Evolutionary conservation across 2,797 vertebrate genomes (phyloP), one percentile per base, ranked within the genome.

Genomic region (Chelmon rostratus): DNA sequence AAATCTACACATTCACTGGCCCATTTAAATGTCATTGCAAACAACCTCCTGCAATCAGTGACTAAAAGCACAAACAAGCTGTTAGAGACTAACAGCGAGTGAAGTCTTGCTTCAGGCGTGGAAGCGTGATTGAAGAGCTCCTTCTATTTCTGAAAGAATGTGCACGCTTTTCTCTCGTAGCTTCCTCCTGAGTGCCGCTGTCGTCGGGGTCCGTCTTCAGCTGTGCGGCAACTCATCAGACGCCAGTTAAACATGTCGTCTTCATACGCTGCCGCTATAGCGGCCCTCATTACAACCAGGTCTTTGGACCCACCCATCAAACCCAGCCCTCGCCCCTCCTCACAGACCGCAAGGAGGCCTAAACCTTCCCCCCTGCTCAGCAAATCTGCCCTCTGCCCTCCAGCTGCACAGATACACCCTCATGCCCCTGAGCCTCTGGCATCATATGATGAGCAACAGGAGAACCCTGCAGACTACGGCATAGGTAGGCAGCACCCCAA

Each of bases 221-320:
- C 75, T 58, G 56, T 54, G 19, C 33, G 64, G 7, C 0, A 58
- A 63, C 28, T 73, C 67, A 19, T 12, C 79, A 63, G 65, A 54
- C 62, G 68, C 63, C 21, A 3, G 33, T 67, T 54, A 62, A 89
- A 73, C 84, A 95, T 95, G 91, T 93, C 93, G 0, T 94, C 94
- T 28, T 84, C 92, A 1, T 95, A 95, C 11, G 93, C 92, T n/a
- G 90, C 93, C 18, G 89, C 92, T 7, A 92, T 95, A 71, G 90
- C 92, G 13, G 89, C 91, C 31, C 90, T 94, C 9, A 15, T 86
- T 4, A 5, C 91, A 35, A 3, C 77, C 31, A 85, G 37, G 58
- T 63, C 81, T 31, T 23, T 54, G 23, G 68, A 75, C 68, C 33
- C 72, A 49, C 28, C 77, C 7, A 0, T 61, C 56, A 76, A 74